phyloP scores from a whole-genome alignment of 2,797 vertebrate species.

The Ara ararauna region DNA sequence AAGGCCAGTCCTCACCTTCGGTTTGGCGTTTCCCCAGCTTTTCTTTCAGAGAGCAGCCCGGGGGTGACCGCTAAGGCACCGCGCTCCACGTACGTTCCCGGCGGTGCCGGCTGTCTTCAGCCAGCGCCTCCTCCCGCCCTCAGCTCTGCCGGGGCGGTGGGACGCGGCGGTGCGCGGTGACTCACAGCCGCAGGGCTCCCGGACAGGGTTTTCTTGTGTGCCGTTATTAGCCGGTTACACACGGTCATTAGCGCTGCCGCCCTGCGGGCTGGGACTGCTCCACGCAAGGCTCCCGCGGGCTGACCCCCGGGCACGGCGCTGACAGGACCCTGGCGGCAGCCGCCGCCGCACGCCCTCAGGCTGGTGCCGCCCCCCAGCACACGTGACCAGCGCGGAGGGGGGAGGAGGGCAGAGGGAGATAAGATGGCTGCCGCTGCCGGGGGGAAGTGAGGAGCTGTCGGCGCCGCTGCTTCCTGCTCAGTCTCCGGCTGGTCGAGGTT shows the following conservation, averaged over 20 bases:
- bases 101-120: neutral
- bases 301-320: rapidly evolving
- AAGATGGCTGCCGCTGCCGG: neutral
- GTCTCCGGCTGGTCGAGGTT: neutral
- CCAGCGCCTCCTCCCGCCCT: neutral
- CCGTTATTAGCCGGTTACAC: neutral
- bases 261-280: neutral
- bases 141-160: neutral
- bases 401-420: neutral
- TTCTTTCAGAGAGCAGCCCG: neutral
- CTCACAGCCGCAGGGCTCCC: neutral
- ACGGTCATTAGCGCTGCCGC: rapidly evolving
- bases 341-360: neutral
- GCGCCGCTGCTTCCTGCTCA: neutral
- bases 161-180: neutral
- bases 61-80: neutral
- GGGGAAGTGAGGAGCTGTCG: rapidly evolving
- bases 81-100: neutral
- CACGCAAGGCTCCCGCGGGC: rapidly evolving
- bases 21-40: rapidly evolving
- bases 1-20: neutral
- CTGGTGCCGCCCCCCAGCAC: neutral
- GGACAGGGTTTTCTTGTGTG: neutral
- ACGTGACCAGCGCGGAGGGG: neutral
- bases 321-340: rapidly evolving